phyloP scores from a whole-genome alignment of 2,113 vertebrate species.

The Cephalopholis sonnerati region DNA sequence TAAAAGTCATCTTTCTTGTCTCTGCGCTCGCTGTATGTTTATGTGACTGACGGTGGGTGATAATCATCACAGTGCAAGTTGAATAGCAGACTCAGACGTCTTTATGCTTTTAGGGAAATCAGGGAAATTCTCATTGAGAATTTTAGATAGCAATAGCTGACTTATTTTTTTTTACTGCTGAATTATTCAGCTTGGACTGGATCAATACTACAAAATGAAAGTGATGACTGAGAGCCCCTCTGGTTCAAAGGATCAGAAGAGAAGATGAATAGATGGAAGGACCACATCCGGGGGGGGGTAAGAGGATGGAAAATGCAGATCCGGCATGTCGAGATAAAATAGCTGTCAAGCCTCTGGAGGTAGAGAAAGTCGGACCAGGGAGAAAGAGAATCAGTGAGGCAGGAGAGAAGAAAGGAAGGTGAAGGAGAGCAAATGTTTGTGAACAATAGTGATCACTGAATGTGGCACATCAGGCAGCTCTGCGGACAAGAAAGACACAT shows the following conservation, averaged over 20 bases:
- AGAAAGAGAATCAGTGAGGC: constrained; percentile 31
- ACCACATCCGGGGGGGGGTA: neutral
- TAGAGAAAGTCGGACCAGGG: constrained; percentile 21
- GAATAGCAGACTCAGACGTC: neutral
- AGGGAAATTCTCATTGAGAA: neutral
- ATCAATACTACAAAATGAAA: constrained; percentile 32
- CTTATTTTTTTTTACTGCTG: neutral
- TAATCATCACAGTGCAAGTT: neutral
- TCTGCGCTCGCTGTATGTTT: neutral
- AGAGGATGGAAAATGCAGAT: constrained; percentile 43
- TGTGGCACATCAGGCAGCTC: constrained; percentile 8
- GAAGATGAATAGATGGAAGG: constrained; percentile 17
- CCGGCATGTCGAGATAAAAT: constrained; percentile 31
- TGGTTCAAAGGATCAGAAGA: constrained; percentile 10
- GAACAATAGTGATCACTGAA: constrained; percentile 17
- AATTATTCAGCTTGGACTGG: constrained; percentile 10
- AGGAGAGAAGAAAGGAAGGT: constrained; percentile 25
- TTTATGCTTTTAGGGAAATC: neutral
- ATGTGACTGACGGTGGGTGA: neutral
- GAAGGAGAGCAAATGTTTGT: neutral
- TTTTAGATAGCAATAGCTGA: neutral
- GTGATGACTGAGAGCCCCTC: constrained; percentile 13
- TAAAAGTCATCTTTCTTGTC: neutral
- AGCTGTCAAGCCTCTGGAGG: constrained; percentile 27
- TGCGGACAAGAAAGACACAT: constrained; percentile 1